phyloP scores from a whole-genome alignment of 2,797 vertebrate genomes.

The Epinephelus malabaricus region DNA sequence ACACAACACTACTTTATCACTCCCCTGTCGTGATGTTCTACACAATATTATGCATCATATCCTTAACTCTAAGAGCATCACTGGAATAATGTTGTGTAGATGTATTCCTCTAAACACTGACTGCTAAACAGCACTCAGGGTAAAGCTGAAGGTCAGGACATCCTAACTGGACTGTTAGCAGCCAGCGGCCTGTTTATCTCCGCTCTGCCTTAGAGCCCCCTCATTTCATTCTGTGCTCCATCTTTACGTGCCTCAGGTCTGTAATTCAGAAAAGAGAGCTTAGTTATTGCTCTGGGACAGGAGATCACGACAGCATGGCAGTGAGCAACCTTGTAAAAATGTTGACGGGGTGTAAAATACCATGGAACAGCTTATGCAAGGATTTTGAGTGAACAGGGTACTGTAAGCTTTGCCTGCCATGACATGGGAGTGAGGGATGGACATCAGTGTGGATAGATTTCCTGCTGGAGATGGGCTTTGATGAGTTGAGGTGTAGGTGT shows the following conservation, averaged over 20 bases:
- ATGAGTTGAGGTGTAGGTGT: constrained; percentile 40
- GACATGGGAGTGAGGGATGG: constrained; percentile 28
- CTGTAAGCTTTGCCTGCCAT: constrained; percentile 54
- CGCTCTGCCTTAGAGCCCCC: constrained; percentile 44
- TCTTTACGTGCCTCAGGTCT: constrained; percentile 53
- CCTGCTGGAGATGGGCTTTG: constrained; percentile 49
- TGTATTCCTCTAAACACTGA: not conserved
- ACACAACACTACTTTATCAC: constrained; percentile 12
- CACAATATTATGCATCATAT: not conserved
- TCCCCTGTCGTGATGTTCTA: constrained; percentile 19
- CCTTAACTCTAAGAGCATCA: constrained; percentile 31
- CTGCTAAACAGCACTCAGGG: not conserved
- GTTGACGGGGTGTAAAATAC: constrained; percentile 72
- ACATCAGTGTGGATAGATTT: constrained; percentile 72
- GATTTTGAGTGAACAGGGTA: constrained; percentile 60
- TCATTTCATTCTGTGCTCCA: constrained; percentile 52
- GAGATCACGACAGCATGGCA: constrained; percentile 55
- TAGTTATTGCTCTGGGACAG: constrained; percentile 64
- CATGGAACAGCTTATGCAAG: constrained; percentile 69
- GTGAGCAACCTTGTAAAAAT: constrained; percentile 67
- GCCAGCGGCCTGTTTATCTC: constrained; percentile 61
- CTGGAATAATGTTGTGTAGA: constrained; percentile 3
- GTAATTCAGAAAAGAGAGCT: constrained; percentile 66
- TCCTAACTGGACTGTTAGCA: constrained; percentile 45
- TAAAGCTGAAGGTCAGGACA: constrained; percentile 49